Evolutionary conservation across 2,797 vertebrate genomes (phyloP).

Genomic region (Vultur gryphus): DNA sequence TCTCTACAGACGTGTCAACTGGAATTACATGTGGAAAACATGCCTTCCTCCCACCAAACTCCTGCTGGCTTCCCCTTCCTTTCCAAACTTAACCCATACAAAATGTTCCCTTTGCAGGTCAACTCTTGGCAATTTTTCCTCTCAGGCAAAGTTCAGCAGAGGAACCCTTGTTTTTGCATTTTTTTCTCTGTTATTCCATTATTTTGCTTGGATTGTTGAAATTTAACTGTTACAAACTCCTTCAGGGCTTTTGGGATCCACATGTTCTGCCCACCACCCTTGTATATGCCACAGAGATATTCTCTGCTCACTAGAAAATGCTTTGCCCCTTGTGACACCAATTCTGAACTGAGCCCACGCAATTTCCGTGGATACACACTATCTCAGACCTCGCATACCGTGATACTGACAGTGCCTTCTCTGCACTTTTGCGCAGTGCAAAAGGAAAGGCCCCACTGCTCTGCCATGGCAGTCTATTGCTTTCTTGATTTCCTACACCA

Average conservation of each 20-base stretch:
- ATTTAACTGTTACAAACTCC: not conserved
- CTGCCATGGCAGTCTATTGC: not conserved
- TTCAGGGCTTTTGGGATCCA: not conserved
- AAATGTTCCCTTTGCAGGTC: not conserved
- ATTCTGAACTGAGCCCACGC: not conserved
- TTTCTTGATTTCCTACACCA: not conserved
- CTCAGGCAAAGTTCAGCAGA: not conserved
- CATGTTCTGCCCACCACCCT: not conserved
- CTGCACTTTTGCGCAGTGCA: not conserved
- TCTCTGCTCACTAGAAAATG: not conserved
- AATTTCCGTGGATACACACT: not conserved
- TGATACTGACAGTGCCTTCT: not conserved
- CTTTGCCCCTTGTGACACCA: not conserved
- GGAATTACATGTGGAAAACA: not conserved
- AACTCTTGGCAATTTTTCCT: not conserved
- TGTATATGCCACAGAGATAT: not conserved
- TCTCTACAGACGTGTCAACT: not conserved
- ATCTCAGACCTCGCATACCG: not conserved
- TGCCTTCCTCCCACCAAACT: not conserved
- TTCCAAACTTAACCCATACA: not conserved
- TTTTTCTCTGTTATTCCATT: not conserved
- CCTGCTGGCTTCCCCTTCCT: not conserved
- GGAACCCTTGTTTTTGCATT: not conserved
- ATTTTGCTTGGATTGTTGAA: not conserved
- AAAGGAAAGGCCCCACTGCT: not conserved